These are phyloP conservation scores for Holothuria glaberrima DNA, from an alignment of 35 echinoderm and acorn worm species.

Conservation along the genomic window DNA sequence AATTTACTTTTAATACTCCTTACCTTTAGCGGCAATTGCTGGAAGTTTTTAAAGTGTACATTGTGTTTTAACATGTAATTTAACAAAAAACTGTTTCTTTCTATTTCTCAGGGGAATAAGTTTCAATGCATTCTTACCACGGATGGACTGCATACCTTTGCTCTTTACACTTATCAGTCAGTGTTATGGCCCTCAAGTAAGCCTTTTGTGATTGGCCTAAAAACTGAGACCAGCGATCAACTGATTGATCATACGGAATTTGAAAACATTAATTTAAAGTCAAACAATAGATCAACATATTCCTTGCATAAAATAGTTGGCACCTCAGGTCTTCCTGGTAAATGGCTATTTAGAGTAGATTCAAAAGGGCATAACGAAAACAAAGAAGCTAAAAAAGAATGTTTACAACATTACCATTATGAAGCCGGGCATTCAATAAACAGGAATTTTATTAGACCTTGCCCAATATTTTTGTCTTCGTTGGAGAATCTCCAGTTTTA, in stretches of 20 bases:
- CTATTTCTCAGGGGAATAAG: neutral
- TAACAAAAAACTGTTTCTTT: no score
- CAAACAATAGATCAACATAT: neutral
- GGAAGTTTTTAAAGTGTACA: no score
- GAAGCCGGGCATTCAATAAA: no score
- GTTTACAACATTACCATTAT: neutral
- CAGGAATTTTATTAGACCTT: no score
- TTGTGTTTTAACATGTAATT: no score
- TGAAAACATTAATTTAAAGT: neutral
- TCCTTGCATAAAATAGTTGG: neutral
- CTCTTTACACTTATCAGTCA: constrained; percentile 8
- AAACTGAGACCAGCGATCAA: neutral
- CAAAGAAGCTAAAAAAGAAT: neutral
- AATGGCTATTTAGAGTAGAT: constrained; percentile 27
- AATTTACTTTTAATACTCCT: no score
- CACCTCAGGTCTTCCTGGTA: constrained; percentile 23
- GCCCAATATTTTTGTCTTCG: neutral
- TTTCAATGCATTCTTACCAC: constrained; percentile 13
- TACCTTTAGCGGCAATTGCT: no score
- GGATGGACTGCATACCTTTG: constrained; percentile 10
- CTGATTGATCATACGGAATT: neutral
- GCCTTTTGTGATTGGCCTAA: neutral
- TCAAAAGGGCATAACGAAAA: neutral
- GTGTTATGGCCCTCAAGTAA: constrained; percentile 2
- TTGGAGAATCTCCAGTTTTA: neutral